phyloP scores from a whole-genome alignment of 2,113 vertebrate species.

The Orcinus orca region DNA sequence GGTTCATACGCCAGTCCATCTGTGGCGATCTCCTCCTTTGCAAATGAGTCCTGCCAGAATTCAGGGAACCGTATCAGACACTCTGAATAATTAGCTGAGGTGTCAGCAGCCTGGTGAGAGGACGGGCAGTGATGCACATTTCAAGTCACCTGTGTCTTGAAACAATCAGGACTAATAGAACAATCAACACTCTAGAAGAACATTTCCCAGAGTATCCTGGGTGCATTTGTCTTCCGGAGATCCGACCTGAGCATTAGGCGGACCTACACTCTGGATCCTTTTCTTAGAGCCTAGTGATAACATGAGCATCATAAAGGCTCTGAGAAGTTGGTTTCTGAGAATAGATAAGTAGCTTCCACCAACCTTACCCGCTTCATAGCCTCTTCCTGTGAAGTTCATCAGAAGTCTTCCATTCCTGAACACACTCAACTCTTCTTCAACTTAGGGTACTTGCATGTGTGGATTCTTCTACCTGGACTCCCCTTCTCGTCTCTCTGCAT shows the following conservation, averaged over 20 bases:
- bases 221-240: neutral
- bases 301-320: neutral
- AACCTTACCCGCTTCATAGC: neutral
- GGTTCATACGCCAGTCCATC: neutral
- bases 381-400: neutral
- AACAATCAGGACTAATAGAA: conserved; percentile 1
- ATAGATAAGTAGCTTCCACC: neutral
- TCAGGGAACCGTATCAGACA: conserved; percentile 35
- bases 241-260: neutral
- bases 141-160: neutral
- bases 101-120: neutral
- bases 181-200: neutral
- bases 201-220: neutral
- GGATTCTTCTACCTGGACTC: neutral
- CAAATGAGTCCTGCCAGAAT: conserved; percentile 3
- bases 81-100: conserved; percentile 21
- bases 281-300: neutral
- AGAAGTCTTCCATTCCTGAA: neutral
- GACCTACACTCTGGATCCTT: neutral
- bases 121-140: neutral
- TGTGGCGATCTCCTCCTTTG: conserved; percentile 4
- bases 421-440: neutral
- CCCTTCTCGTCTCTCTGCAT: rapidly evolving
- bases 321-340: neutral
- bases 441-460: neutral